Percentiles rank a stretch among this genome's conserved stretches.
Evolutionary conservation across 2,888 invertebrate species (phyloP).

Genomic region (Drosophila barbarae): DNA sequence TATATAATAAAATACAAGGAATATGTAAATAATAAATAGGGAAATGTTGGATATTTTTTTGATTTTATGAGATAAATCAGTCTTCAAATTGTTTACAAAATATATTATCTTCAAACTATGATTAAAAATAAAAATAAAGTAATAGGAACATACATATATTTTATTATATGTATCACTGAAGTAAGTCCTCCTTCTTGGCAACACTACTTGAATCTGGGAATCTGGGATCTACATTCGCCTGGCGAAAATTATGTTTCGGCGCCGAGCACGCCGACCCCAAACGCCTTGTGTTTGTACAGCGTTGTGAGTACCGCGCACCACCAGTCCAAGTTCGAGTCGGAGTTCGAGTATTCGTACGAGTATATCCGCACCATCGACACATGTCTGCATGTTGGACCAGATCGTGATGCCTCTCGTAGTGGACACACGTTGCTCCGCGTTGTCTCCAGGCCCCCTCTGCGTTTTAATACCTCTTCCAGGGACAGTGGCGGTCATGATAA

Average conservation of each 20-base stretch:
- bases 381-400: conserved; percentile 64
- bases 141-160: too few relatives aligned
- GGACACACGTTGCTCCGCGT: conserved; percentile 61
- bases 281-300: conserved; percentile 31
- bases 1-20: not conserved
- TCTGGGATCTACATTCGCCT: conserved; percentile 17
- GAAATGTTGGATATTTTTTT: not conserved
- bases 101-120: not conserved
- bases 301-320: not conserved
- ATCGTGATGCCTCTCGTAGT: conserved; percentile 73
- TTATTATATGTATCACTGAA: too few relatives aligned
- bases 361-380: conserved; percentile 55
- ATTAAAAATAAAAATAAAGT: too few relatives aligned
- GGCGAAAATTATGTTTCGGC: conserved; percentile 65
- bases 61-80: not conserved
- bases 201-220: not conserved
- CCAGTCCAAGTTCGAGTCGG: not conserved
- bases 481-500: not conserved
- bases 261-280: conserved; percentile 68
- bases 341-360: conserved; percentile 4
- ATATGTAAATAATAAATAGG: too few relatives aligned
- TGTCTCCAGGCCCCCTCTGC: conserved; percentile 1
- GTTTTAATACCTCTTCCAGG: not conserved
- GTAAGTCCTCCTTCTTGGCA: not conserved
- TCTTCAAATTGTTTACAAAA: not conserved